Conservation (phyloP, 2,113 vertebrate species). For the Cynocephalus volans region DNA sequence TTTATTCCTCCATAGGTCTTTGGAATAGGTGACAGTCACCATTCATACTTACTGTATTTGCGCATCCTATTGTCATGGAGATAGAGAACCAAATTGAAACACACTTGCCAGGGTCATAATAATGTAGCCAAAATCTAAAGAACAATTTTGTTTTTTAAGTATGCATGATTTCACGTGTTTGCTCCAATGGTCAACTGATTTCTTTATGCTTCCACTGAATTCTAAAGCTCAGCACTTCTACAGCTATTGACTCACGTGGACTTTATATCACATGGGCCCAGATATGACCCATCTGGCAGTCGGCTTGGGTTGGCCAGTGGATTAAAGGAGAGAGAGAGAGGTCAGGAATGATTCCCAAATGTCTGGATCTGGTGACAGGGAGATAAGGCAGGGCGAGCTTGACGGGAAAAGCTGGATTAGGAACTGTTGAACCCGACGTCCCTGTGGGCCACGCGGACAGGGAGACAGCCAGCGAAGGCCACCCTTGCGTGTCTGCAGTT, state of each 20-base stretch:
- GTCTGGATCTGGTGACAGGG: conserved; percentile 63
- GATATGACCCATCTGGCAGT: conserved; percentile 30
- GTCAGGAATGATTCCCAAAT: conserved; percentile 63
- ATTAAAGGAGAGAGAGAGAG: background rate
- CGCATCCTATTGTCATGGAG: background rate
- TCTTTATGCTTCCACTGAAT: background rate
- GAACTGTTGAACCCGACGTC: background rate
- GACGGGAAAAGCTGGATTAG: conserved; percentile 58
- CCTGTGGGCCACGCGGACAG: background rate
- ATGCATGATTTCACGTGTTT: background rate
- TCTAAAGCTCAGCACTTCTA: background rate
- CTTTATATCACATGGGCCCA: background rate
- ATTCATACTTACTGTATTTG: background rate
- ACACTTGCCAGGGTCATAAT: background rate
- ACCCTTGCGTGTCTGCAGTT: background rate
- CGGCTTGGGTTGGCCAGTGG: conserved; percentile 18
- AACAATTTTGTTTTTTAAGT: conserved; percentile 6
- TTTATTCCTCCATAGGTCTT: background rate
- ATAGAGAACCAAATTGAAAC: conserved; percentile 25
- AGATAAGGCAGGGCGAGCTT: conserved; percentile 36
- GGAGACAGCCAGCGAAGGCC: background rate
- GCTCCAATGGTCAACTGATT: background rate
- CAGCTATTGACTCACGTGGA: background rate
- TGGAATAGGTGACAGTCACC: background rate
- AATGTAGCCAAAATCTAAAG: background rate